These are phyloP conservation scores for Epizoanthus fatuus DNA, from an alignment of 92 coral and sea anemone genomes.

Conservation along the genomic window DNA sequence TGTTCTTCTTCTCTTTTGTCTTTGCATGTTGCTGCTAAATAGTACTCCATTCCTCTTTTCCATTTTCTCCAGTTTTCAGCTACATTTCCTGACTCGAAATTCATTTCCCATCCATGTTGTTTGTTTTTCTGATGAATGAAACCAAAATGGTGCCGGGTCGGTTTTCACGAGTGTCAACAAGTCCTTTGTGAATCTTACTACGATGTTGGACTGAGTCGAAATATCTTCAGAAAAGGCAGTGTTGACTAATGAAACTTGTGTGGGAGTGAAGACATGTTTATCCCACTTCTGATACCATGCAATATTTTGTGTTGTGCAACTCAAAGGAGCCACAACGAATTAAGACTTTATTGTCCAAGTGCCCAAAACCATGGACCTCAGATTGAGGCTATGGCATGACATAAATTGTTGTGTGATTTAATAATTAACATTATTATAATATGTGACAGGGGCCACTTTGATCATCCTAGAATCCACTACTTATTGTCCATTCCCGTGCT, in stretches of 20 bases:
- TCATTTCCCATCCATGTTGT: constrained; percentile 17
- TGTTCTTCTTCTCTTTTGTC: constrained; percentile 36
- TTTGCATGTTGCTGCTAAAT: constrained; percentile 21
- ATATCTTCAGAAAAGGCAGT: background rate
- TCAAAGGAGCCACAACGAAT: too few relatives aligned
- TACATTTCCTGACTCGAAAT: constrained; percentile 36
- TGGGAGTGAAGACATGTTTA: background rate
- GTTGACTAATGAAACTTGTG: background rate
- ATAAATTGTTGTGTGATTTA: too few relatives aligned
- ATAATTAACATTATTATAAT: too few relatives aligned
- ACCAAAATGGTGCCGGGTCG: background rate
- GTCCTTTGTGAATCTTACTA: too few relatives aligned
- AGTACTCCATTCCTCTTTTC: constrained; percentile 42
- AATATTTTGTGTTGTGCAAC: background rate
- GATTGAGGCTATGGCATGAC: too few relatives aligned
- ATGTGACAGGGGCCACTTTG: too few relatives aligned
- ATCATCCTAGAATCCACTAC: too few relatives aligned
- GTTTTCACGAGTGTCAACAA: background rate
- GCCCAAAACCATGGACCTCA: too few relatives aligned
- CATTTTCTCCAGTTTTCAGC: constrained; percentile 51
- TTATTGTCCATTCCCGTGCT: too few relatives aligned
- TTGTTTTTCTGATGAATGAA: background rate
- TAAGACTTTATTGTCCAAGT: too few relatives aligned
- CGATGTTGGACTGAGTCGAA: too few relatives aligned
- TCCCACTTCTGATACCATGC: constrained; percentile 33